Evolutionary conservation across 2,797 vertebrate genomes (phyloP).

Genomic region (Enteromius afrohamiltoni): DNA sequence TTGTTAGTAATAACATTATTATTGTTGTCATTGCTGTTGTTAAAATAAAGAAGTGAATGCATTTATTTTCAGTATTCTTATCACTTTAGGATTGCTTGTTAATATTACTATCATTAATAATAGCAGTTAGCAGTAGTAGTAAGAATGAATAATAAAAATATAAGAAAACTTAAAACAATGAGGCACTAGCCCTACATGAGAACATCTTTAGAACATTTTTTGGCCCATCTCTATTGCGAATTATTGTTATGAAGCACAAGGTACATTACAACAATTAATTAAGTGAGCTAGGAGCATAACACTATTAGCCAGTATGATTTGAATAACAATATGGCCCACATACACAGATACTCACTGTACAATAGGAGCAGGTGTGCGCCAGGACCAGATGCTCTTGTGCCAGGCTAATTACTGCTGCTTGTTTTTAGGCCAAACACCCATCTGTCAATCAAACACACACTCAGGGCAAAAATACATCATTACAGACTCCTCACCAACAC

Average conservation of each 20-base stretch:
- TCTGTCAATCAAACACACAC: conserved; percentile 71
- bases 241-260: conserved; percentile 29
- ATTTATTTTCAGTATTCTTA: no score
- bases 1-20: background rate
- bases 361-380: conserved; percentile 58
- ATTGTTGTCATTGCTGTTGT: background rate
- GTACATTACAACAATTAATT: conserved; percentile 60
- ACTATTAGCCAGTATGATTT: conserved; percentile 47
- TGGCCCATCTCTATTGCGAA: background rate
- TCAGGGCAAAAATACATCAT: conserved; percentile 43
- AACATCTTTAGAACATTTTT: background rate
- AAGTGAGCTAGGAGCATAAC: conserved; percentile 45
- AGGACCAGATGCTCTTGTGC: conserved; percentile 71
- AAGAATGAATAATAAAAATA: background rate
- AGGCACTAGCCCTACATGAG: background rate
- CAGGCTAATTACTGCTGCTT: conserved; percentile 75
- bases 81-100: background rate
- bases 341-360: conserved; percentile 47
- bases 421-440: conserved; percentile 73
- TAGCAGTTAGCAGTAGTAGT: background rate
- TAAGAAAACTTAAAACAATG: background rate
- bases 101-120: background rate
- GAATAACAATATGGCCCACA: conserved; percentile 50
- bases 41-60: background rate
- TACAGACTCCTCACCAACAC: conserved; percentile 38